Evolutionary conservation across 2,797 vertebrate species (phyloP).

Genomic region (Sternarchorhynchus goeldii): DNA sequence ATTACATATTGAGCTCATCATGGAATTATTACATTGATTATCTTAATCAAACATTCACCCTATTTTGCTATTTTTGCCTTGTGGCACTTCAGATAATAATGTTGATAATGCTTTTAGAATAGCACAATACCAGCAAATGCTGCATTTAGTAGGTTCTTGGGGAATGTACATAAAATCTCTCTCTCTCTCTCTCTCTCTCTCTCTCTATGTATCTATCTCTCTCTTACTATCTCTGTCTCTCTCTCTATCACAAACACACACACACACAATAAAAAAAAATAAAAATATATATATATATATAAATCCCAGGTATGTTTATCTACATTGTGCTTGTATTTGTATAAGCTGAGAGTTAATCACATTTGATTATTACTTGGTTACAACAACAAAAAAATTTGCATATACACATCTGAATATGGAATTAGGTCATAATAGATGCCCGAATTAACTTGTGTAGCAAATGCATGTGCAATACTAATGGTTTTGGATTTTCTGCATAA

Average conservation of each 20-base stretch:
- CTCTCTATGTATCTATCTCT: slow-evolving; percentile 4
- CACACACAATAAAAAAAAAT: too few species aligned
- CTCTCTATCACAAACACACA: not conserved
- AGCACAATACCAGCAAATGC: slow-evolving; percentile 42
- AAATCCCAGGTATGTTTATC: not conserved
- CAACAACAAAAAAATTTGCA: slow-evolving; percentile 33
- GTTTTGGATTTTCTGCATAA: not conserved
- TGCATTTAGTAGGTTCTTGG: not conserved
- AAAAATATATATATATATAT: too few species aligned
- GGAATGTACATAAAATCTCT: not conserved
- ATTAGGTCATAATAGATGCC: slow-evolving; percentile 36
- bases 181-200: not conserved
- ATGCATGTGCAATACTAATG: not conserved
- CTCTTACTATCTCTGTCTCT: not conserved
- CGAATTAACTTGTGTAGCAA: slow-evolving; percentile 39
- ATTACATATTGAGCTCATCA: slow-evolving; percentile 39
- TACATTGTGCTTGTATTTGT: slow-evolving; percentile 19
- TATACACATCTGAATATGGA: slow-evolving; percentile 38
- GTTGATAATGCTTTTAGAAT: slow-evolving; percentile 46
- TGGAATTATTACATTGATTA: slow-evolving; percentile 51
- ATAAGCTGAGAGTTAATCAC: not conserved
- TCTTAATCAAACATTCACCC: slow-evolving; percentile 46
- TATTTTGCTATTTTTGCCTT: slow-evolving; percentile 36
- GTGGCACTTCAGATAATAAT: slow-evolving; percentile 51
- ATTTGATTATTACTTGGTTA: slow-evolving; percentile 41